Base-by-base conservation (phyloP, 2,797 vertebrate species). In the Peromyscus melanophrys region DNA sequence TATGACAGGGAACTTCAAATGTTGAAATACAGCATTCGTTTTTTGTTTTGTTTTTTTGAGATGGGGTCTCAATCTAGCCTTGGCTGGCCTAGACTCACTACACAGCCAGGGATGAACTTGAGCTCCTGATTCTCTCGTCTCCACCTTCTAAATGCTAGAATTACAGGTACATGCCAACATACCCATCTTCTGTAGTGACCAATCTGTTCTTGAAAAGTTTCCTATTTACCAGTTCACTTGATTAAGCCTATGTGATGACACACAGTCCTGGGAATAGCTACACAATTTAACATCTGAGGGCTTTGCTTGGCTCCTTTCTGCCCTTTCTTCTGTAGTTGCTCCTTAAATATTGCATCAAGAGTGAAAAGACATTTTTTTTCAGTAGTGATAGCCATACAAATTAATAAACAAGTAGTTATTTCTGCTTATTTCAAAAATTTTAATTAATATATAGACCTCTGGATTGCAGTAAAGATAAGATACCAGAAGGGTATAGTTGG, bases 361-460 rank as follows among this genome's bases (percentile, higher is more conserved):
- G 43, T 71, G 17, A 63, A 84, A 89, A 93, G 37, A 40, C 71
- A n/a, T 55, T 57, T 57, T 52, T 69, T 86, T 63, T 80, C 59
- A 63, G 81, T 87, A 95, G 27, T 76, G 19, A 52, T 75, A 43
- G 31, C 16, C 46, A 73, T 49, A 57, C 57, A 31, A 4, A 27
- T 84, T 76, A 81, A 34, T 88, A 85, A 94, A 59, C 13, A 46
- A 43, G 6, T 90, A 84, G 46, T 12, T 46, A 71, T 95, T 91
- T 92, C 34, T 90, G 81, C 43, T 12, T 46, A 71, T 95, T 91
- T 92, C 34, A 71, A 97, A 63, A 16, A 93, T 90, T 95, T 82
- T 65, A 92, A n/a, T n/a, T n/a, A n/a, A n/a, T 37, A 40, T 31
- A 1, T 57, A 89, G 27, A 83, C 12, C 17, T 81, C 78, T 83